Conservation (phyloP, 2,888 invertebrate genomes). For the Melinaea marsaeus region DNA sequence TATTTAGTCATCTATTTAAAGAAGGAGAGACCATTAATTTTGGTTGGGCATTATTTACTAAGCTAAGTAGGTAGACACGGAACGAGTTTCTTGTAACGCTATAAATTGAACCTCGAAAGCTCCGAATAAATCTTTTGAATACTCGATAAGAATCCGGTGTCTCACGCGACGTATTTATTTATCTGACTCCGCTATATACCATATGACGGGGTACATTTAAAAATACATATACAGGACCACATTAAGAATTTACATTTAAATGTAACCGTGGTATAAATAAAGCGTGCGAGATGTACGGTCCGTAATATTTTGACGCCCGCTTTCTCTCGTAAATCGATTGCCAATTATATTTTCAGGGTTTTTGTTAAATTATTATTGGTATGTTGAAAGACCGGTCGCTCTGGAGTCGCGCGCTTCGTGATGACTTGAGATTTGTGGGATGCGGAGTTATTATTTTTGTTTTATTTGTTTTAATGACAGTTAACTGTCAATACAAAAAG, state of each 20-base stretch:
- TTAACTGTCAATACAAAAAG: too few relatives aligned
- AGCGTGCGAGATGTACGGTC: background rate
- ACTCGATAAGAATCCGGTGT: constrained; percentile 76
- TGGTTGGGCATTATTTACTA: constrained; percentile 71
- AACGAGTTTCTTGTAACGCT: constrained; percentile 70
- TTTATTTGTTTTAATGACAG: too few relatives aligned
- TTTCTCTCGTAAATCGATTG: constrained; percentile 29
- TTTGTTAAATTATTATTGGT: constrained; percentile 18
- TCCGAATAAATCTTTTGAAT: constrained; percentile 69
- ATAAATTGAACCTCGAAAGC: constrained; percentile 70
- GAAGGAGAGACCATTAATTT: constrained; percentile 70
- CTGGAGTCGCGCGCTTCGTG: background rate
- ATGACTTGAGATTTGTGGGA: too few relatives aligned
- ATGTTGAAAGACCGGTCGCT: constrained; percentile 12
- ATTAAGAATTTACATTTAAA: constrained; percentile 5
- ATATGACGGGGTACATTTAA: constrained; percentile 55
- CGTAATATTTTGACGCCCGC: constrained; percentile 12
- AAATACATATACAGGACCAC: constrained; percentile 25
- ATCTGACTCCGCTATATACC: constrained; percentile 41
- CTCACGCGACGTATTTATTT: constrained; percentile 73
- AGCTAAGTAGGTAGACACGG: constrained; percentile 73
- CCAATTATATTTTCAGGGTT: constrained; percentile 20
- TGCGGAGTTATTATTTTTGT: too few relatives aligned
- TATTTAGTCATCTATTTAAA: constrained; percentile 77
- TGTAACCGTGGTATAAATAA: constrained; percentile 11